These are phyloP conservation scores for Drosophila sp. DNA, from an alignment of 1,140 invertebrate genomes.

Conservation along the genomic window DNA sequence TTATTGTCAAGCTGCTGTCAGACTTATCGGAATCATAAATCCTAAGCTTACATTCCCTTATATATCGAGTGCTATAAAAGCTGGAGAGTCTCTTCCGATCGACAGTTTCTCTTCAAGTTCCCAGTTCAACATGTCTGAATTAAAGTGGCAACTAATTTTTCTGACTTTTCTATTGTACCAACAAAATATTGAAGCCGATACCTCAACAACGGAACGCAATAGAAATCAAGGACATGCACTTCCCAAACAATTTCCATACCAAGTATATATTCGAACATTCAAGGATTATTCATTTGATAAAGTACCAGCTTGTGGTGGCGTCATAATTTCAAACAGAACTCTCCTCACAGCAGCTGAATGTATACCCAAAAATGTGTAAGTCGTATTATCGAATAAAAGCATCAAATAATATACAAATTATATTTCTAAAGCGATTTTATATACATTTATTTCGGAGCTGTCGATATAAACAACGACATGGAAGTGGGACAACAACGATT, in stretches of 20 bases:
- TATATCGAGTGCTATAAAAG: no score
- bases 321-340: slow-evolving; percentile 18
- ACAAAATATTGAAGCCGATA: neutral
- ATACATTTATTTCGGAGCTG: slow-evolving; percentile 13
- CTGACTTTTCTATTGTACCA: neutral
- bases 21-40: no score
- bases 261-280: neutral
- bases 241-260: slow-evolving; percentile 27
- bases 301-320: neutral
- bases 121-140: neutral
- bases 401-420: neutral
- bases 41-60: no score
- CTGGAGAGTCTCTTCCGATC: neutral
- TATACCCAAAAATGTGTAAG: neutral
- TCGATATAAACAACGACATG: neutral
- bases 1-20: no score
- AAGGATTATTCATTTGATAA: neutral
- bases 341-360: slow-evolving; percentile 35
- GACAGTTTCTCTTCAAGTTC: neutral
- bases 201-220: neutral
- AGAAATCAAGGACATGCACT: neutral
- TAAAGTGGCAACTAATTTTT: neutral
- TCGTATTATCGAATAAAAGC: neutral
- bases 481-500: slow-evolving; percentile 23
- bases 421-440: neutral